Percentiles rank a stretch among this genome's conserved stretches.
phyloP scores from a whole-genome alignment of 1,140 invertebrate genomes.

The Lordiphosa clarofinis region DNA sequence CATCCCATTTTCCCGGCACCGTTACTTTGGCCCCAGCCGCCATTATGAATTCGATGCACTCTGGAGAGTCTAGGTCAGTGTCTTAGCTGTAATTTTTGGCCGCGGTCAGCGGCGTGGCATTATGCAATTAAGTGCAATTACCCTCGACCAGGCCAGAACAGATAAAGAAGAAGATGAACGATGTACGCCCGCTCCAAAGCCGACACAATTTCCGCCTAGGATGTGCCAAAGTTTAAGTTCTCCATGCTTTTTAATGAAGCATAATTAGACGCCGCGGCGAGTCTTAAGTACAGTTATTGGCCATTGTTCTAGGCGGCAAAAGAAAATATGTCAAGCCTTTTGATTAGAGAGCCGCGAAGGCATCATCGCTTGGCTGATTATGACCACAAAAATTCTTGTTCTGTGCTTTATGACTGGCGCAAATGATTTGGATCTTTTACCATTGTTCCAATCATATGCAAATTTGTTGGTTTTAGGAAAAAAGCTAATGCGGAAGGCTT shows the following conservation, averaged over 20 bases:
- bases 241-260: constrained; percentile 64
- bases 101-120: constrained; percentile 29
- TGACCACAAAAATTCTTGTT: constrained; percentile 27
- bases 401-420: constrained; percentile 57
- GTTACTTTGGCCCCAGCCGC: constrained; percentile 28
- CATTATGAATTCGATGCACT: constrained; percentile 59
- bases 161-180: constrained; percentile 10
- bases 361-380: constrained; percentile 53
- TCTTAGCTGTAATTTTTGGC: constrained; percentile 66
- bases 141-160: constrained; percentile 25
- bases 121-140: constrained; percentile 70
- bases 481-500: constrained; percentile 52
- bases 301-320: constrained; percentile 53
- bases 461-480: constrained; percentile 25
- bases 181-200: constrained; percentile 9
- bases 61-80: constrained; percentile 67
- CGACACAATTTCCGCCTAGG: constrained; percentile 73
- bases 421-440: constrained; percentile 44
- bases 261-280: constrained; percentile 49
- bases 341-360: constrained; percentile 47
- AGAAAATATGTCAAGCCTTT: constrained; percentile 49
- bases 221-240: constrained; percentile 48
- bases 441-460: constrained; percentile 18
- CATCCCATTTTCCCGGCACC: constrained; percentile 35
- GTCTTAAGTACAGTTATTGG: constrained; percentile 64